A percentile compares a stretch with the other conserved stretches of the same genome.
phyloP scores from a whole-genome alignment of 2,888 invertebrate genomes.

The Steinernema scapterisci region DNA sequence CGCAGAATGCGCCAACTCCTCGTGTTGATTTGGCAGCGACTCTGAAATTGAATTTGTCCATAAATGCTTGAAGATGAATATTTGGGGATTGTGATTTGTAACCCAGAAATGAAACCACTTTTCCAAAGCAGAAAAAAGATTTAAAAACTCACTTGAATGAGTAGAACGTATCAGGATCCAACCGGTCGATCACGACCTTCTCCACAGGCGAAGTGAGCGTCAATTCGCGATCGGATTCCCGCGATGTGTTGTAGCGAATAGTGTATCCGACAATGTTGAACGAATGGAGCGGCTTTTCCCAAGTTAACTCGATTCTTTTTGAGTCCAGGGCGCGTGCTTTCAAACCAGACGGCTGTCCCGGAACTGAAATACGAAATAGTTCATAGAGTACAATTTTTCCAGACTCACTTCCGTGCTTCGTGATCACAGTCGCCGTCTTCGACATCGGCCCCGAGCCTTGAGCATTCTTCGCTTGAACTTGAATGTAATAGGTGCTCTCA shows the following conservation, averaged over 20 bases:
- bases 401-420: conserved; percentile 80
- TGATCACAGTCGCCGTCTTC: conserved; percentile 94
- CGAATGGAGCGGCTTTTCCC: conserved; percentile 78
- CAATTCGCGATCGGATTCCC: conserved; percentile 51
- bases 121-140: too few relatives aligned
- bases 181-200: conserved; percentile 77
- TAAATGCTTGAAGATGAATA: background rate
- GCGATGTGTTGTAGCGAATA: conserved; percentile 84
- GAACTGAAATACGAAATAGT: conserved; percentile 75
- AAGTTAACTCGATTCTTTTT: conserved; percentile 85
- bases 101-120: too few relatives aligned
- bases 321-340: conserved; percentile 85
- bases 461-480: conserved; percentile 90
- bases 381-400: background rate
- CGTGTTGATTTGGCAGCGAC: conserved; percentile 88
- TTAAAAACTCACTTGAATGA: conserved; percentile 75
- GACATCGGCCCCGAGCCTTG: conserved; percentile 94
- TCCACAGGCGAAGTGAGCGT: conserved; percentile 54
- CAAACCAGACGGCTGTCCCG: conserved; percentile 90
- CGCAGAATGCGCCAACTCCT: conserved; percentile 93
- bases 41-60: conserved; percentile 78
- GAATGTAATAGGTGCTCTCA: conserved; percentile 84
- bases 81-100: background rate
- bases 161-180: conserved; percentile 94
- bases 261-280: conserved; percentile 84